Evolutionary conservation across 2,797 vertebrate genomes (phyloP), one percentile per base, ranked within the genome.

Genomic region (Limnodromus scolopaceus): DNA sequence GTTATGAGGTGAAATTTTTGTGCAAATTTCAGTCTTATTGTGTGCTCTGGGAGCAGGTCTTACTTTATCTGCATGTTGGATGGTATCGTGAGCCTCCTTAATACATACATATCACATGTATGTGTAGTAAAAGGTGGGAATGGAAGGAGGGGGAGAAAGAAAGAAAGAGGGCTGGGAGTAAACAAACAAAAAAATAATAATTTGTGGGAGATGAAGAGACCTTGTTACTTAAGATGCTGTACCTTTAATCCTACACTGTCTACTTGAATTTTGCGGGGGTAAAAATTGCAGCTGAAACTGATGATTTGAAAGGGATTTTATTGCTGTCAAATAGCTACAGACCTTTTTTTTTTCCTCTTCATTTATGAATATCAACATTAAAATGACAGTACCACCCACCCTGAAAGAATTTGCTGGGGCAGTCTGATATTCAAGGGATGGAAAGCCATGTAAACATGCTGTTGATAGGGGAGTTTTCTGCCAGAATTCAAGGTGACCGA

Each of bases 101-200:
- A 49, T 24, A 18, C 7, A 16, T 60, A 27, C 0, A 3, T 39
- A 25, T 22, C 0, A 1, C 43, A 16, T 6, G 6, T 48, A 30
- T 19, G 6, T 27, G 4, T 55, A 28, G 20, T 58, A 36, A 85
- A 79, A 18, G 3, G 3, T 43, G 28, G 17, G 20, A 57, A 65
- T 61, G 46, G 41, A 57, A 55, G 55, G 43, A 83, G 41, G 3
- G 5, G 6, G 15, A 49, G 39, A 24, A 55, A 34, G 25, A 24
- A 55, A 34, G 25, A 23, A 66, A 81, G 75, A 80, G 6, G 30
- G 4, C 8, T 82, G 28, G 23, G 1, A 55, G 5, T 60, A 84
- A 89, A 51, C 6, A 89, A 71, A 30, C 63, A 12, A 23, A 14
- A 28, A 36, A 39, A 41, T 38, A 16, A 14, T 36, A 11, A 60